Conservation (phyloP, 37 sponge, comb jelly and placozoan genomes). For the Theonella swinhoei region DNA sequence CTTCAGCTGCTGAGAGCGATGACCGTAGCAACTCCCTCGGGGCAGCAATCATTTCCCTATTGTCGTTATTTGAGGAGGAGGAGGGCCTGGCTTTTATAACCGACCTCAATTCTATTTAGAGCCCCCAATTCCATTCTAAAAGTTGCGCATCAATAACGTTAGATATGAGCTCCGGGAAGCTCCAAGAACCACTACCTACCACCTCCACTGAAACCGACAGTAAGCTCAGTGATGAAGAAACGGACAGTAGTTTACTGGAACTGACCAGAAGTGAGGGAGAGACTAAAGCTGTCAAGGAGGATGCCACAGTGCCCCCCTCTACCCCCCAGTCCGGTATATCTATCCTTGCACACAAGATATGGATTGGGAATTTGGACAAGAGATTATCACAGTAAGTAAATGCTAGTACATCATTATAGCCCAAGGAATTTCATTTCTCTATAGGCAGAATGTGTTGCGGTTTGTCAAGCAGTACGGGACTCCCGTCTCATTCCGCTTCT, state of each 20-base stretch:
- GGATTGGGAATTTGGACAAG: slow-evolving; percentile 86
- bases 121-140: too few relatives aligned
- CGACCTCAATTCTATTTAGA: too few relatives aligned
- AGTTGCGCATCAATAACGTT: neutral
- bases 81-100: too few relatives aligned
- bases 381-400: slow-evolving; percentile 70
- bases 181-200: neutral
- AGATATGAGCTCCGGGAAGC: neutral
- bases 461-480: slow-evolving; percentile 61
- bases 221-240: too few relatives aligned
- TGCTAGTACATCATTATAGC: neutral
- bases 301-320: slow-evolving; percentile 57
- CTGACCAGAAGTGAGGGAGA: neutral
- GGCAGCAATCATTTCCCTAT: too few relatives aligned
- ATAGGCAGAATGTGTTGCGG: slow-evolving; percentile 63
- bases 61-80: neutral
- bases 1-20: too few relatives aligned
- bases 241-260: neutral
- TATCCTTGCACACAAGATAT: slow-evolving; percentile 81
- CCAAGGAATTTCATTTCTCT: neutral
- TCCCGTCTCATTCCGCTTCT: slow-evolving; percentile 57
- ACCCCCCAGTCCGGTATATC: slow-evolving; percentile 65
- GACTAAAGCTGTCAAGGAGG: neutral
- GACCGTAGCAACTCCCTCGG: neutral
- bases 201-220: neutral